A percentile compares a stretch with the other conserved stretches of the same genome.
These are phyloP conservation scores for Amphiduros pacificus DNA, from an alignment of 2,888 invertebrate genomes.

Conservation along the genomic window DNA sequence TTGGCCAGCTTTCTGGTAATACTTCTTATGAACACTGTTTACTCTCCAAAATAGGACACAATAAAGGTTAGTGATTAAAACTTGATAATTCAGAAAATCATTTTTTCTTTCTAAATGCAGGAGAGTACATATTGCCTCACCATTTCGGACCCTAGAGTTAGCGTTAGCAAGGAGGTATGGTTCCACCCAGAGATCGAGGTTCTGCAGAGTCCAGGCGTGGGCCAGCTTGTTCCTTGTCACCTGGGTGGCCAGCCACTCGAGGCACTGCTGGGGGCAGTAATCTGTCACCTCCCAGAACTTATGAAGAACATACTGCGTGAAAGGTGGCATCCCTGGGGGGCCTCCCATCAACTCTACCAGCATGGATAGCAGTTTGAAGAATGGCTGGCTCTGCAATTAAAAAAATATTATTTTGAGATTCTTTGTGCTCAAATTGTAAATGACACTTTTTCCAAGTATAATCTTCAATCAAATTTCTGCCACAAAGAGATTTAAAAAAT, in stretches of 20 bases:
- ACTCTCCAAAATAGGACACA: no score
- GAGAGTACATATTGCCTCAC: slow-evolving; percentile 58
- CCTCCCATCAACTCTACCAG: slow-evolving; percentile 78
- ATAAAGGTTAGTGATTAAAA: neutral
- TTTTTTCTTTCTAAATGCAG: neutral
- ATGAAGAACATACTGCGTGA: slow-evolving; percentile 84
- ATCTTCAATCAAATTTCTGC: neutral
- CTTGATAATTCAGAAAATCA: neutral
- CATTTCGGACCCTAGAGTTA: slow-evolving; percentile 83
- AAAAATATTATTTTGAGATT: neutral
- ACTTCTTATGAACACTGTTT: no score
- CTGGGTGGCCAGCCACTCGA: slow-evolving; percentile 78
- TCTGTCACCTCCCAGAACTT: slow-evolving; percentile 83
- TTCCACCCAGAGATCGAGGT: slow-evolving; percentile 90
- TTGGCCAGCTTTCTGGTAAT: no score
- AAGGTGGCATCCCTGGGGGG: slow-evolving; percentile 82
- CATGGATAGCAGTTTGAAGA: slow-evolving; percentile 87
- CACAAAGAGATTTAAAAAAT: neutral
- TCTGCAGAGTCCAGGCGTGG: slow-evolving; percentile 88
- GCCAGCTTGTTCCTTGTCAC: slow-evolving; percentile 83
- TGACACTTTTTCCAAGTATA: neutral
- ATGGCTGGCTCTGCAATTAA: slow-evolving; percentile 77
- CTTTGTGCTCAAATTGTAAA: no score
- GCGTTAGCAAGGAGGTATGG: slow-evolving; percentile 82
- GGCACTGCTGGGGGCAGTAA: slow-evolving; percentile 85